These are phyloP conservation scores for Panulirus ornatus DNA, from an alignment of 1,140 invertebrate genomes.

Conservation along the genomic window DNA sequence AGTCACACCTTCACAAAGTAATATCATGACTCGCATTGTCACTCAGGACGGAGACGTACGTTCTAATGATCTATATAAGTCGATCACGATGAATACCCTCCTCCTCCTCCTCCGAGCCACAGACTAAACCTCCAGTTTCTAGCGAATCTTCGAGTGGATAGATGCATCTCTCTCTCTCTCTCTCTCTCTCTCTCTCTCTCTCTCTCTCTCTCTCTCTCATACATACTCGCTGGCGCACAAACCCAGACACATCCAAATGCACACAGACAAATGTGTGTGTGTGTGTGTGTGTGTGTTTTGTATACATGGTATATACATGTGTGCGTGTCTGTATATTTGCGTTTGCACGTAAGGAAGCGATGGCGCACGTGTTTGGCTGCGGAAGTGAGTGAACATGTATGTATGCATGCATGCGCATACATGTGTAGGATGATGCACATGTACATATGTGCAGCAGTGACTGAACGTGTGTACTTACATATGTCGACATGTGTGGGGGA, in stretches of 20 bases:
- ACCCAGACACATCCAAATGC: not conserved
- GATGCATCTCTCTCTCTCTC: not conserved
- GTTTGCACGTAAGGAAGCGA: not conserved
- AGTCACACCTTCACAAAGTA: too few relatives aligned
- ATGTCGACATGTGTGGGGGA: too few relatives aligned
- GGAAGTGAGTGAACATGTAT: not conserved
- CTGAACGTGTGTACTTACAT: too few relatives aligned
- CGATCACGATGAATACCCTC: too few relatives aligned
- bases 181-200: not conserved
- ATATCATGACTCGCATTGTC: too few relatives aligned
- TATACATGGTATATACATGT: not conserved
- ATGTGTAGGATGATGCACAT: too few relatives aligned
- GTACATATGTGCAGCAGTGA: too few relatives aligned
- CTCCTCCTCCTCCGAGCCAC: not conserved
- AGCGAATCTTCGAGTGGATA: too few relatives aligned
- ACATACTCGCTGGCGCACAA: not conserved
- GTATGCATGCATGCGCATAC: too few relatives aligned
- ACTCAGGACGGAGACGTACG: too few relatives aligned
- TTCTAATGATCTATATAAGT: too few relatives aligned
- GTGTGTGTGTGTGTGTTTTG: not conserved
- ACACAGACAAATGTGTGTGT: not conserved
- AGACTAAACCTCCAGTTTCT: not conserved
- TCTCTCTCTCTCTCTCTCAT: not conserved
- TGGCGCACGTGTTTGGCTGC: not conserved
- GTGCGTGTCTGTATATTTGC: conserved; percentile 6